Evolutionary conservation across 2,888 invertebrate species (phyloP).

Genomic region (Cyaniris semiargus): DNA sequence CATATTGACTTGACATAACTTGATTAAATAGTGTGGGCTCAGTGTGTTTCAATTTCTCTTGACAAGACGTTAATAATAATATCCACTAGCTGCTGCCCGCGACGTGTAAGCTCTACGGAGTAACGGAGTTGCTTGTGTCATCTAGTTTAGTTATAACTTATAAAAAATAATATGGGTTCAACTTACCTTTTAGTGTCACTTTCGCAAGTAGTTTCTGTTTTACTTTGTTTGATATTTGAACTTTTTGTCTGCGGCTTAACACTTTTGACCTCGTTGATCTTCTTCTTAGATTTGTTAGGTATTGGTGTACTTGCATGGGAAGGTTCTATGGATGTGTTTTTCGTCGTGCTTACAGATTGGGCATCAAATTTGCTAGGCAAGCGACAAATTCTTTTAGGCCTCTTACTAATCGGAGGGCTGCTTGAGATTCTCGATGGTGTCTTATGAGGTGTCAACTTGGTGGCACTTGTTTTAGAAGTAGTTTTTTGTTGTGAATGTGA

Average conservation of each 20-base stretch:
- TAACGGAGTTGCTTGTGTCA: too few relatives aligned
- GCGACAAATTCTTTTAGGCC: constrained; percentile 61
- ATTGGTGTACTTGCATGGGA: constrained; percentile 65
- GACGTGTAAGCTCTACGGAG: too few relatives aligned
- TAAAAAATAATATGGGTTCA: constrained; percentile 2
- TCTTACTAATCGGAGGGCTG: constrained; percentile 51
- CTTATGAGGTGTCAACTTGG: constrained; percentile 43
- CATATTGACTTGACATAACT: too few relatives aligned
- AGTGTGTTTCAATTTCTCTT: too few relatives aligned
- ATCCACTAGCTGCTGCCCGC: too few relatives aligned
- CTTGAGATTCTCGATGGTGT: constrained; percentile 49
- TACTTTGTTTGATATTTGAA: constrained; percentile 39
- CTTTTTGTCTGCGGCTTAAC: constrained; percentile 22
- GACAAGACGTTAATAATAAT: too few relatives aligned
- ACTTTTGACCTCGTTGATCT: constrained; percentile 36
- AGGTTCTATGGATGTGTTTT: constrained; percentile 57
- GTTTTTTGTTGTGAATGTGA: constrained; percentile 27
- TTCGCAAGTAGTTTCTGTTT: constrained; percentile 39
- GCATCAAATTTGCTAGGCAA: constrained; percentile 66
- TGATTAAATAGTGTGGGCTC: too few relatives aligned
- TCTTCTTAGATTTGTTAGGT: constrained; percentile 43
- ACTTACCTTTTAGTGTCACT: constrained; percentile 36
- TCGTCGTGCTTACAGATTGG: constrained; percentile 62
- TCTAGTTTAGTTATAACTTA: background rate
- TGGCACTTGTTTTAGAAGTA: constrained; percentile 17